These are phyloP conservation scores for Muschampia plurimacula DNA, from an alignment of 2,888 invertebrate genomes.

Conservation along the genomic window DNA sequence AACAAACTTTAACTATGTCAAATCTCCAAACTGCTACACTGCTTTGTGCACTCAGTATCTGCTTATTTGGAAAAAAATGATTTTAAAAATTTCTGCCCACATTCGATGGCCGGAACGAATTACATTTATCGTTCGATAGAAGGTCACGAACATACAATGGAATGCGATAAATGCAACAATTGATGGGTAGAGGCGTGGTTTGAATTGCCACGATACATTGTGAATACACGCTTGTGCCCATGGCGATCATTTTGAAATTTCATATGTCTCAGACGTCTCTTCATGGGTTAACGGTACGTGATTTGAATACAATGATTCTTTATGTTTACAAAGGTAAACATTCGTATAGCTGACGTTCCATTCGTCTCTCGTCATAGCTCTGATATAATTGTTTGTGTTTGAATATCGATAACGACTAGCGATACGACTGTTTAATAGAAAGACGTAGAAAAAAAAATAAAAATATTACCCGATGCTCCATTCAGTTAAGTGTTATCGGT, in stretches of 20 bases:
- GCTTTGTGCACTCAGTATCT: background rate
- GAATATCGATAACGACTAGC: background rate
- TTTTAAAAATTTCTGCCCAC: background rate
- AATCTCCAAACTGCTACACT: background rate
- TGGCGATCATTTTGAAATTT: slow-evolving; percentile 36
- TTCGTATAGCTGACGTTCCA: slow-evolving; percentile 8
- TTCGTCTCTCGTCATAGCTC: slow-evolving; percentile 9
- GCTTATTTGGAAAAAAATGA: background rate
- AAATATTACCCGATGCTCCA: background rate
- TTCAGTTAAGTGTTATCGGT: background rate
- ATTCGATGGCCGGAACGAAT: slow-evolving; percentile 46
- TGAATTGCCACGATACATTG: slow-evolving; percentile 53
- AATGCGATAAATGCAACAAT: slow-evolving; percentile 71
- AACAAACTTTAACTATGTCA: no score
- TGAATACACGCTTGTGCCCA: slow-evolving; percentile 27
- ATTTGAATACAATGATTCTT: slow-evolving; percentile 40
- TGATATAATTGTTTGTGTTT: slow-evolving; percentile 18
- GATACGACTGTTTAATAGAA: background rate
- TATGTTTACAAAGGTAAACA: slow-evolving; percentile 10
- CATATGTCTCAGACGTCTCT: slow-evolving; percentile 38
- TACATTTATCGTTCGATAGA: slow-evolving; percentile 54
- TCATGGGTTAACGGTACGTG: slow-evolving; percentile 38
- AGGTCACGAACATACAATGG: slow-evolving; percentile 73
- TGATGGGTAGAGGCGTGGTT: slow-evolving; percentile 58
- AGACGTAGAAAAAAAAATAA: background rate